Percentiles rank a stretch among this genome's conserved stretches.
These are phyloP conservation scores for Heteronetta atricapilla DNA, from an alignment of 2,113 vertebrate species.

Conservation along the genomic window DNA sequence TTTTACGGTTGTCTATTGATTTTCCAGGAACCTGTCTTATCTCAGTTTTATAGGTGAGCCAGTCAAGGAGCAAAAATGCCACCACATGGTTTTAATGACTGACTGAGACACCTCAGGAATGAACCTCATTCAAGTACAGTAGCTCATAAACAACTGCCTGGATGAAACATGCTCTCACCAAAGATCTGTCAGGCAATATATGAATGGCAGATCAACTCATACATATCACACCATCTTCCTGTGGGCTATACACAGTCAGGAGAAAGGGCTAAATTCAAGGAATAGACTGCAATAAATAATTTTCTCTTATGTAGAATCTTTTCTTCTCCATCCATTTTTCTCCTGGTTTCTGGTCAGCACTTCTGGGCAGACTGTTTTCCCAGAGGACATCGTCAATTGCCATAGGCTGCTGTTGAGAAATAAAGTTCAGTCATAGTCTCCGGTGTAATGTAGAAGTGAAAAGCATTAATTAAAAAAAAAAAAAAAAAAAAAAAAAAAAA, in stretches of 20 bases:
- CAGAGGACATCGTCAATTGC: not conserved
- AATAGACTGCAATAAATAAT: not conserved
- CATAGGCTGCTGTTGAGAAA: not conserved
- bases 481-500: not conserved
- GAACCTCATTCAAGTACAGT: not conserved
- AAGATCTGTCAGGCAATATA: not conserved
- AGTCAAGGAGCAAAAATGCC: not conserved
- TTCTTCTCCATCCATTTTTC: not conserved
- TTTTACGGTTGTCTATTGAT: not conserved
- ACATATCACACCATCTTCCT: not conserved
- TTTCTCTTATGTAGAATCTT: not conserved
- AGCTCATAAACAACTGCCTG: not conserved
- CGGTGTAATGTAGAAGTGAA: slow-evolving; percentile 3
- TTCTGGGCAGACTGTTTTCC: slow-evolving; percentile 1
- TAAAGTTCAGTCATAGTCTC: slow-evolving; percentile 16
- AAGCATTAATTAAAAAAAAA: slow-evolving; percentile 38
- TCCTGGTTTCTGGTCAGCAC: not conserved
- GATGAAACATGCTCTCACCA: not conserved
- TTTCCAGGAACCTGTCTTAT: not conserved
- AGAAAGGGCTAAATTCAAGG: not conserved
- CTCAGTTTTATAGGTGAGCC: not conserved
- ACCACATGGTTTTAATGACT: not conserved
- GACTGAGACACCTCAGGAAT: not conserved
- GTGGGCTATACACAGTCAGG: not conserved
- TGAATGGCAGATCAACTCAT: not conserved